A percentile compares a stretch with the other conserved stretches of the same genome.
Evolutionary conservation across 1,140 invertebrate species (phyloP).

Genomic region (Heliconius himera): DNA sequence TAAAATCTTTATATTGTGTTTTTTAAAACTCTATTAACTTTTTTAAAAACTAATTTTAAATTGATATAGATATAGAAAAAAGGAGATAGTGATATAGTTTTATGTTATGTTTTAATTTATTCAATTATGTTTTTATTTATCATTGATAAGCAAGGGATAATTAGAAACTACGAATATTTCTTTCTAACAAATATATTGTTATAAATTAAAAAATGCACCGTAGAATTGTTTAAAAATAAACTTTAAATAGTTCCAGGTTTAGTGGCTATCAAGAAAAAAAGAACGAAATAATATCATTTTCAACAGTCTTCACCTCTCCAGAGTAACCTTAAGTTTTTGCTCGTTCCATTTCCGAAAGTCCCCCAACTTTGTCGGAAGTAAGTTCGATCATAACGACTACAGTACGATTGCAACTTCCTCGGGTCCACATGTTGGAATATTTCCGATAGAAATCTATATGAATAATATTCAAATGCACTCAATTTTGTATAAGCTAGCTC

Average conservation of each 20-base stretch:
- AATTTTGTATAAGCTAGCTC: background rate
- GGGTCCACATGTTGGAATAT: background rate
- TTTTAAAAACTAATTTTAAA: no score
- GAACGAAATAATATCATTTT: background rate
- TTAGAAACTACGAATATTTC: no score
- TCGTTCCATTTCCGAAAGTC: background rate
- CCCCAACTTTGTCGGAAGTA: background rate
- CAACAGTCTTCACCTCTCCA: background rate
- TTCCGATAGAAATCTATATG: background rate
- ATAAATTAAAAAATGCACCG: no score
- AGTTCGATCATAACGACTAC: background rate
- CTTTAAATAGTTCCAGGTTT: background rate
- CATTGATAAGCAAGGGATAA: no score
- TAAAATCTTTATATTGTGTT: no score
- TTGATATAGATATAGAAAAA: no score
- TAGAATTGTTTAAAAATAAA: background rate
- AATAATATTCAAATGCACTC: background rate
- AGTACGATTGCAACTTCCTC: constrained; percentile 1
- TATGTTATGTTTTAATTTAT: no score
- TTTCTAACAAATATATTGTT: no score
- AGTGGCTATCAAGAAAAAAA: background rate
- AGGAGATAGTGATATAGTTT: no score
- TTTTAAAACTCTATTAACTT: no score
- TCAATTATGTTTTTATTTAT: no score
- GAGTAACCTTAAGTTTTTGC: constrained; percentile 4